These are phyloP conservation scores for Pelagia noctiluca DNA, from an alignment of 30 jellyfish, hydroid and myxozoan species.

Conservation along the genomic window DNA sequence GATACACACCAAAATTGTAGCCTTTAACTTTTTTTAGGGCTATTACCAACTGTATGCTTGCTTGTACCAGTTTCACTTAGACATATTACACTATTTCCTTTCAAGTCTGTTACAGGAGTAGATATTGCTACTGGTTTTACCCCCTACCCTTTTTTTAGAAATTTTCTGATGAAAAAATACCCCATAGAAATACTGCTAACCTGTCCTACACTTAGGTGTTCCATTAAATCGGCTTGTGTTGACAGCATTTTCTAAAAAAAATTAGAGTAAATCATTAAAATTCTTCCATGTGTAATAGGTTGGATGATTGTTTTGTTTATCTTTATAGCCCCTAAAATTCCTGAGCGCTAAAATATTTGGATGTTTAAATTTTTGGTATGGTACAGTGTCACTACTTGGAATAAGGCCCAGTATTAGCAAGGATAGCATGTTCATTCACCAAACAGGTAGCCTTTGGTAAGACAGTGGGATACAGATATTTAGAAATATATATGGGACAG, in stretches of 20 bases:
- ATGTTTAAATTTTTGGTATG: too few species aligned
- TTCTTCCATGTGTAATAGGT: not conserved
- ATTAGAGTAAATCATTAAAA: not conserved
- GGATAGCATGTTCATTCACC: not conserved
- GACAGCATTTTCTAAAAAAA: not conserved
- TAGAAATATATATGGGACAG: too few species aligned
- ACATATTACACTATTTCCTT: not conserved
- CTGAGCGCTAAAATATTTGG: not conserved
- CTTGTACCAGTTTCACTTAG: not conserved
- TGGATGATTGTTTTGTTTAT: not conserved
- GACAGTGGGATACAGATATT: not conserved
- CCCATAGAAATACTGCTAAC: not conserved
- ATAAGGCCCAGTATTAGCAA: not conserved
- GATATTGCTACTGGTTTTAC: too few species aligned
- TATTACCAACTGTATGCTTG: not conserved
- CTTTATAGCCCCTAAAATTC: not conserved
- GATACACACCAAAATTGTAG: too few species aligned
- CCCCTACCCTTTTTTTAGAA: too few species aligned
- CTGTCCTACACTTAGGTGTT: slow-evolving; percentile 7
- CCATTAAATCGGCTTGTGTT: not conserved
- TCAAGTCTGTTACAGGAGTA: not conserved
- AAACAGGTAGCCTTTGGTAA: not conserved
- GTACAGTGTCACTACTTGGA: not conserved
- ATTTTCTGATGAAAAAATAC: not conserved
- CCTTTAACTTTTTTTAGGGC: not conserved